Evolutionary conservation across 2,113 vertebrate genomes (phyloP), one percentile per base, ranked within the genome.

Genomic region (Hucho hucho): DNA sequence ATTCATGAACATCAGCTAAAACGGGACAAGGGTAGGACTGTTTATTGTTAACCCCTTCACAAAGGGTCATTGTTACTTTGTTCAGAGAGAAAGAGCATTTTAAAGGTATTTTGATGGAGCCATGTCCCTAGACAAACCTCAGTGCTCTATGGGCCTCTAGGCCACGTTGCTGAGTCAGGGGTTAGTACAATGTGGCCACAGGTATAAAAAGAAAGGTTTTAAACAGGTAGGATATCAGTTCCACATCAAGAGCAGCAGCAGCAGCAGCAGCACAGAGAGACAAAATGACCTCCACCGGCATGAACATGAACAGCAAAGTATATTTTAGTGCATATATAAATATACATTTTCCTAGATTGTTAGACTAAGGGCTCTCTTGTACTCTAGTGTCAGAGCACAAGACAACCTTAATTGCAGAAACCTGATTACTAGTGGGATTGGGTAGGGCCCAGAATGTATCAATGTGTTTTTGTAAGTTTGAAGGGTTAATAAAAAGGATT

Each of bases 221-320:
- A 24, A 20, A 14, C 70, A 72, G 70, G 56, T 32, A 72, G 28
- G 22, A 13, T 22, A 4, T 47, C 67, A 69, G 37, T n/a, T 3
- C 70, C 58, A 18, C 18, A 72, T 6, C 70, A 61, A 6, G 14
- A 37, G 70, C 70, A 59, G 13, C 56, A 56, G 25, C 70, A 58
- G 25, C 70, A 58, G 11, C 49, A 29, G 25, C 49, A 29, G 25
- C 22, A 43, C n/a, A 12, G 11, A 16, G 12, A 58, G 56, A 2
- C 7, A 72, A 28, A 4, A 72, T 72, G 56, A 53, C 49, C 49
- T 53, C 49, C 49, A 37, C 53, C 20, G 20, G 56, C 28, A 72
- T 72, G 70, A 72, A 72, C 28, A 61, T 72, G 70, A 72, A 59
- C 49, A 28, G 70, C 5, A 72, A 20, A 49, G 70, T 72, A 29